These are phyloP conservation scores for Peromyscus leucopus DNA, from an alignment of 2,113 vertebrate species.

Conservation along the genomic window DNA sequence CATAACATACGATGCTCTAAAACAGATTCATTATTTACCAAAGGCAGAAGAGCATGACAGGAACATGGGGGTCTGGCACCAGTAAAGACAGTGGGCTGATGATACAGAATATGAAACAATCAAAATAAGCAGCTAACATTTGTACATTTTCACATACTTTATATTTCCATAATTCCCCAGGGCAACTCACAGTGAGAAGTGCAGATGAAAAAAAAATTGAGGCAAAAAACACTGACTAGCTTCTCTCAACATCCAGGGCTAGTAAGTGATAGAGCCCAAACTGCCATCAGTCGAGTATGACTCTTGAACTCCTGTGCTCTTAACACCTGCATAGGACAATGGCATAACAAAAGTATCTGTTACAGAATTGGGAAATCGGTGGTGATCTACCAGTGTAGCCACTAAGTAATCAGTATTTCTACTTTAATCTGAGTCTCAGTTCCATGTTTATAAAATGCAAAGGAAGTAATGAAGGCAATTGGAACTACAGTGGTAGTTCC, in stretches of 20 bases:
- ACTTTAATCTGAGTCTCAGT: slow-evolving; percentile 32
- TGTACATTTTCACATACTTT: slow-evolving; percentile 6
- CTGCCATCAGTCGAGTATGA: not conserved
- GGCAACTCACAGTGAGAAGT: not conserved
- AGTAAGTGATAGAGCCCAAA: slow-evolving; percentile 20
- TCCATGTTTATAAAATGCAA: slow-evolving; percentile 33
- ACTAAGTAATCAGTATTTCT: not conserved
- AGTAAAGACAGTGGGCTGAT: not conserved
- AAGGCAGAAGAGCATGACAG: not conserved
- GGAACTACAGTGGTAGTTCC: not conserved
- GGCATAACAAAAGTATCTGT: not conserved
- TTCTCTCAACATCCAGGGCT: not conserved
- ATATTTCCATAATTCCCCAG: not conserved
- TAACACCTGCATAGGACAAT: not conserved
- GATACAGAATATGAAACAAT: not conserved
- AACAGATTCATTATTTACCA: slow-evolving; percentile 47
- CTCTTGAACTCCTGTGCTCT: not conserved
- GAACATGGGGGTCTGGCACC: not conserved
- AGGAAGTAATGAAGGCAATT: not conserved
- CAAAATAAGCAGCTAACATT: not conserved
- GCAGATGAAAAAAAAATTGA: slow-evolving; percentile 50
- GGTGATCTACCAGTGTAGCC: not conserved
- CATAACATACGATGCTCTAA: not conserved
- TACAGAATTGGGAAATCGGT: slow-evolving; percentile 34
- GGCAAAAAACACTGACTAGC: not conserved